Evolutionary conservation across 1,140 invertebrate species (phyloP), one percentile per base, ranked within the genome.

Genomic region (Drosophila yakuba): DNA sequence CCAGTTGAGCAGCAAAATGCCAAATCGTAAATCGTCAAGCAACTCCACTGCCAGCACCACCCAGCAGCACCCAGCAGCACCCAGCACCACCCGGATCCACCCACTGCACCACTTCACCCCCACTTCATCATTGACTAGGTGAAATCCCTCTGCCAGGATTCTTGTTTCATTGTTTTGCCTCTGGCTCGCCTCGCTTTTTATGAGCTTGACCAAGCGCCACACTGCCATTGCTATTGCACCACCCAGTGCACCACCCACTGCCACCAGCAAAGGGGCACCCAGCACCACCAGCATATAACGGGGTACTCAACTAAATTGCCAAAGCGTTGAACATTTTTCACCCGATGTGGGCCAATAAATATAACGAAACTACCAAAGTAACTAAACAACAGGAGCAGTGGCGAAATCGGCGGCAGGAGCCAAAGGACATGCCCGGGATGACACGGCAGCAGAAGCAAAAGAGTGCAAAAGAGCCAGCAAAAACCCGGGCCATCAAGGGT

Each of bases 311-410:
- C 84, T 89, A 89, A 89, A 89, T 89, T 89, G 84, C 84, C 84
- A 89, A 89, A 89, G 84, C 88, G 88, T 81, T 90, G 78, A 88
- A 91, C 83, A 91, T 91, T 91, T 91, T 91, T 91, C 89, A 91
- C 90, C 76, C 76, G 80, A 90, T 91, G 86, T 91, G 79, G 80
- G 90, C 90, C 90, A 91, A 91, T 91, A 91, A 91, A 91, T 91
- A 91, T 91, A 88, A 91, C 82, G 83, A 89, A 89, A 89, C 84
- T 89, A 89, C 84, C 84, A 89, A 89, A 89, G 84, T 89, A 89
- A 89, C 84, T 89, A 89, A 89, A 89, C 84, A 89, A 89, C 83
- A 78, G 56, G 59, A 75, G 64, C 75, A 62, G 56, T 36, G 38
- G 32, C 54, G 45, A 59, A 59, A 59, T 59, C 45, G 52, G 60